Evolutionary conservation across 2,888 invertebrate species (phyloP).

Genomic region (Dromius quadrimaculatus): DNA sequence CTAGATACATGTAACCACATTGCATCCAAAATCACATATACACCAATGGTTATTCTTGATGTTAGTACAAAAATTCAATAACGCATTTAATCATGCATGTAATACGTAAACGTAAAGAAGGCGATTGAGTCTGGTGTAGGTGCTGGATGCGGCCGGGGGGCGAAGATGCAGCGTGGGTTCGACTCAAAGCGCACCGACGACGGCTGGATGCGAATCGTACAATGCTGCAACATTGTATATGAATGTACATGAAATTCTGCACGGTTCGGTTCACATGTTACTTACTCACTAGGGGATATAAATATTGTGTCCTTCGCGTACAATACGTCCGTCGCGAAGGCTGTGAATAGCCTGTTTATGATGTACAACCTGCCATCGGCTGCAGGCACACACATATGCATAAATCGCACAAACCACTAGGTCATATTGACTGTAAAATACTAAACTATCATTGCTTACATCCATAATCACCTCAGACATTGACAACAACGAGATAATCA

Average conservation of each 20-base stretch:
- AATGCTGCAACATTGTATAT: conserved; percentile 64
- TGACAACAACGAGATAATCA: no score
- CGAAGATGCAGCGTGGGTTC: conserved; percentile 24
- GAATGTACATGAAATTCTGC: conserved; percentile 63
- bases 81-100: conserved; percentile 62
- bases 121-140: neutral
- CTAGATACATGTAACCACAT: neutral
- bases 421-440: neutral
- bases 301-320: conserved; percentile 49
- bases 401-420: neutral
- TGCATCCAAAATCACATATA: conserved; percentile 2
- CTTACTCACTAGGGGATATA: conserved; percentile 54
- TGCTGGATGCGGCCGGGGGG: neutral
- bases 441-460: no score
- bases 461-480: no score
- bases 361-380: conserved; percentile 22
- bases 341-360: conserved; percentile 14
- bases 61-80: conserved; percentile 59
- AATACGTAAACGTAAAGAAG: conserved; percentile 61
- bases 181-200: conserved; percentile 61
- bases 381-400: neutral
- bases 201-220: conserved; percentile 60
- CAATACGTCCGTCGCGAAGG: conserved; percentile 36
- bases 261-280: conserved; percentile 64
- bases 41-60: conserved; percentile 3